Conservation (phyloP, 2,113 vertebrate species). For the Paramormyrops kingsleyae region DNA sequence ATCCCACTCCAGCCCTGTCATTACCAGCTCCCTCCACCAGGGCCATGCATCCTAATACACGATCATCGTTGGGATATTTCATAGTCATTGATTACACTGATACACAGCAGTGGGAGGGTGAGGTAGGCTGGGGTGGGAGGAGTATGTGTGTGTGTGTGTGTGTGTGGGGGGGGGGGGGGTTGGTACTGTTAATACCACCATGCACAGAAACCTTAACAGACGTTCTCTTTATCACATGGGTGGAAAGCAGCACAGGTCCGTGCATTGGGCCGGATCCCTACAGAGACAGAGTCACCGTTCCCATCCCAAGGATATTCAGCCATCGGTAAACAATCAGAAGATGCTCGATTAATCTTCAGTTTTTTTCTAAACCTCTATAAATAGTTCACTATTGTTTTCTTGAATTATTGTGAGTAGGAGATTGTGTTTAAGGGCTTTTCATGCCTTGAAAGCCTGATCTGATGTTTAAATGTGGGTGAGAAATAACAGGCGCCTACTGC, state of each 20-base stretch:
- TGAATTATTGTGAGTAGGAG: conserved; percentile 51
- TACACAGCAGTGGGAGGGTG: not conserved
- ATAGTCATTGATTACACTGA: not conserved
- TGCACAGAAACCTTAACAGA: conserved; percentile 69
- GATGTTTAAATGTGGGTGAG: conserved; percentile 37
- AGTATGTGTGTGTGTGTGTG: conserved; percentile 55
- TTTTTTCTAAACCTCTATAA: conserved; percentile 50
- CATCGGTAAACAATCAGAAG: conserved; percentile 95
- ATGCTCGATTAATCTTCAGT: conserved; percentile 85
- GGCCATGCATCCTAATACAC: not conserved
- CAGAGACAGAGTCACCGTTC: conserved; percentile 75
- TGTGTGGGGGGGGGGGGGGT: not conserved
- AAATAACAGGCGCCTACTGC: not conserved
- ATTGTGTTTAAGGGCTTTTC: conserved; percentile 46
- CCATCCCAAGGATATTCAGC: conserved; percentile 76
- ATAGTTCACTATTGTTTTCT: conserved; percentile 70
- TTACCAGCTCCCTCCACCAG: not conserved
- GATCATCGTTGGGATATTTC: too few species aligned
- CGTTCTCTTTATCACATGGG: conserved; percentile 71
- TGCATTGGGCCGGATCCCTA: conserved; percentile 79
- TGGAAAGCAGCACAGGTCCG: conserved; percentile 18
- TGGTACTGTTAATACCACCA: conserved; percentile 45
- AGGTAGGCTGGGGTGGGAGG: conserved; percentile 23
- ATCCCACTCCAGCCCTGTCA: not conserved
- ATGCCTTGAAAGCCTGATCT: conserved; percentile 58